A percentile compares a stretch with the other conserved stretches of the same genome.
These are phyloP conservation scores for Reinhardtius hippoglossoides DNA, from an alignment of 2,113 vertebrate genomes.

Conservation along the genomic window DNA sequence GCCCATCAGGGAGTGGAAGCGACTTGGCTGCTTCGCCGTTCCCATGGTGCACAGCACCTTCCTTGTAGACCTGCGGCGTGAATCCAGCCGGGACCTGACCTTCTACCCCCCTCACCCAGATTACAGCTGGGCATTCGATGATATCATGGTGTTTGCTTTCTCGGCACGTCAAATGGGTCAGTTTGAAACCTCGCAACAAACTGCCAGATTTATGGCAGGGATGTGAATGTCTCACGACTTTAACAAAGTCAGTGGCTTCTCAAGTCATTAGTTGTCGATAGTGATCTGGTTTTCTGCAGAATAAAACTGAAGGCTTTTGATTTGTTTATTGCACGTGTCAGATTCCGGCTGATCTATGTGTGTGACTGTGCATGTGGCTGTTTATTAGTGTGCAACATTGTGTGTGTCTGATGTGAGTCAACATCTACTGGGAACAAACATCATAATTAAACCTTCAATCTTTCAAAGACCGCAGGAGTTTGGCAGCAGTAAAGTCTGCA, in stretches of 20 bases:
- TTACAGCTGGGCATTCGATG: constrained; percentile 97
- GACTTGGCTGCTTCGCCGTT: constrained; percentile 90
- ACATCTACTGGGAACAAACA: constrained; percentile 25
- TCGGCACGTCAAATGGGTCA: constrained; percentile 92
- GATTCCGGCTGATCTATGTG: background rate
- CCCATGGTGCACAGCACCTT: constrained; percentile 98
- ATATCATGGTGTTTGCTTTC: constrained; percentile 98
- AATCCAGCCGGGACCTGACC: constrained; percentile 83
- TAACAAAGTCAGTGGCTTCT: background rate
- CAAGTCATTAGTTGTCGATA: background rate
- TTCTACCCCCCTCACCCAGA: constrained; percentile 94
- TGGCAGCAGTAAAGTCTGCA: background rate
- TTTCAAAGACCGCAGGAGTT: background rate
- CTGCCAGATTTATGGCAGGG: background rate
- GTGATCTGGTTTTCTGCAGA: constrained; percentile 1
- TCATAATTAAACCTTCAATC: background rate
- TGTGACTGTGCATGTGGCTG: background rate
- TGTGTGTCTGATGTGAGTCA: constrained; percentile 16
- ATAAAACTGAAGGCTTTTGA: background rate
- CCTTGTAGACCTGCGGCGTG: constrained; percentile 92
- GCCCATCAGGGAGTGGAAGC: constrained; percentile 94
- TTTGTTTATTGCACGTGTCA: background rate
- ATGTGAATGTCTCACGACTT: constrained; percentile 5
- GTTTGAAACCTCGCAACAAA: constrained; percentile 42
- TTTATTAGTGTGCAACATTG: background rate